Evolutionary conservation across 2,113 vertebrate genomes (phyloP).

Genomic region (Rhadina sibilatrix): DNA sequence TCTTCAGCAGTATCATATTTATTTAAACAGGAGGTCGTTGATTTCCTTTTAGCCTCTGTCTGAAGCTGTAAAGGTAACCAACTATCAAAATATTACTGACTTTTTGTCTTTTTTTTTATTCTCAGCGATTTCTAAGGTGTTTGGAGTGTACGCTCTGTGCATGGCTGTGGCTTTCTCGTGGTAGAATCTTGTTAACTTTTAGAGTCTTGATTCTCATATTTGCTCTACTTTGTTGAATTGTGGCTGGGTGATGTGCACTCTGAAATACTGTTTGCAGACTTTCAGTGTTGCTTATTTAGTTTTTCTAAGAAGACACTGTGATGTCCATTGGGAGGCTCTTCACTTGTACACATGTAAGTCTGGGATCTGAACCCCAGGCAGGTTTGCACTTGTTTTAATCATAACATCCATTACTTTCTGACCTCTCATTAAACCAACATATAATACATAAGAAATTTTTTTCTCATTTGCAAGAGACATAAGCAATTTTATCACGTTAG

Average conservation of each 20-base stretch:
- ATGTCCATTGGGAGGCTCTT: neutral
- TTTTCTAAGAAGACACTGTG: neutral
- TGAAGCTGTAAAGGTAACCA: neutral
- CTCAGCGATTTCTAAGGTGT: neutral
- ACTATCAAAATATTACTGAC: neutral
- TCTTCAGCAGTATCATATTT: neutral
- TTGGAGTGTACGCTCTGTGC: neutral
- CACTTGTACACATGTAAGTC: fast-evolving
- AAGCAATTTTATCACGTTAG: neutral
- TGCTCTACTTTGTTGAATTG: neutral
- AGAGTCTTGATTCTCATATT: neutral
- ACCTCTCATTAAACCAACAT: neutral
- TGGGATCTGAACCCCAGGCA: neutral
- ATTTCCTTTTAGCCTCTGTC: neutral
- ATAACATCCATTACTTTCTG: neutral
- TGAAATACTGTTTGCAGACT: neutral
- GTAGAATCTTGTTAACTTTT: neutral
- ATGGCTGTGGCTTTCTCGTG: neutral
- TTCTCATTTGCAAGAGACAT: neutral
- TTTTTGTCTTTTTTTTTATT: neutral
- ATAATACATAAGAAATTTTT: neutral
- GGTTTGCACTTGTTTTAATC: neutral
- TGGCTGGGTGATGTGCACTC: neutral
- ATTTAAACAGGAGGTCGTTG: neutral
- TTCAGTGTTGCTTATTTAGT: neutral